These are phyloP conservation scores for Mus pahari DNA, from an alignment of 2,113 vertebrate genomes.

Conservation along the genomic window DNA sequence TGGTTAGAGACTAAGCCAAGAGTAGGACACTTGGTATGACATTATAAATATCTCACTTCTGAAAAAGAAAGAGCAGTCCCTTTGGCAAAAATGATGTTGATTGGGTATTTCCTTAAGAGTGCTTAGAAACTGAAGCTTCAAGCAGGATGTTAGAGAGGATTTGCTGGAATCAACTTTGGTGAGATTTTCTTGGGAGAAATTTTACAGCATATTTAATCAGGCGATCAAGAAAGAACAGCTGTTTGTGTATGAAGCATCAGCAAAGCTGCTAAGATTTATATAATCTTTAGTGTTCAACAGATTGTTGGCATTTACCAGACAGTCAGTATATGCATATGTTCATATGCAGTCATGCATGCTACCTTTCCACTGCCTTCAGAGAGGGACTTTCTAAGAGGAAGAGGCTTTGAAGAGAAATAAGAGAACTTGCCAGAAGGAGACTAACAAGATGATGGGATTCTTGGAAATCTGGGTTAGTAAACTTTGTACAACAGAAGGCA, in stretches of 20 bases:
- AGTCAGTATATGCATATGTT: constrained; percentile 79
- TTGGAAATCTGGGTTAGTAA: not conserved
- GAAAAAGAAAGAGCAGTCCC: constrained; percentile 40
- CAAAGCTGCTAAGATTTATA: constrained; percentile 83
- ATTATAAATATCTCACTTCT: not conserved
- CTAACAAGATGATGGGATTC: not conserved
- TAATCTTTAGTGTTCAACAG: constrained; percentile 82
- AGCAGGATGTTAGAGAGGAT: constrained; percentile 69
- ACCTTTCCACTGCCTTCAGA: constrained; percentile 47
- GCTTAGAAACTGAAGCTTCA: constrained; percentile 60
- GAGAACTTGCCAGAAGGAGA: not conserved
- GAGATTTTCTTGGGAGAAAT: constrained; percentile 82
- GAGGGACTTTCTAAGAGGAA: not conserved
- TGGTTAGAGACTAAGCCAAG: constrained; percentile 38
- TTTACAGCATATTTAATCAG: constrained; percentile 82
- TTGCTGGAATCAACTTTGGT: constrained; percentile 82
- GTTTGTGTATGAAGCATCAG: constrained; percentile 84
- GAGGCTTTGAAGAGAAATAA: not conserved
- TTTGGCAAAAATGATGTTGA: constrained; percentile 11
- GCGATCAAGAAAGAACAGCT: constrained; percentile 83
- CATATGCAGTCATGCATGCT: constrained; percentile 74
- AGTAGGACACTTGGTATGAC: not conserved
- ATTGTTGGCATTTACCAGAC: constrained; percentile 80
- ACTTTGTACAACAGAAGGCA: not conserved
- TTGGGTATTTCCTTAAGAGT: constrained; percentile 27